Percentiles rank a stretch among this genome's conserved stretches.
These are phyloP conservation scores for Tupiocoris notatus DNA, from an alignment of 2,888 invertebrate genomes.

Conservation along the genomic window DNA sequence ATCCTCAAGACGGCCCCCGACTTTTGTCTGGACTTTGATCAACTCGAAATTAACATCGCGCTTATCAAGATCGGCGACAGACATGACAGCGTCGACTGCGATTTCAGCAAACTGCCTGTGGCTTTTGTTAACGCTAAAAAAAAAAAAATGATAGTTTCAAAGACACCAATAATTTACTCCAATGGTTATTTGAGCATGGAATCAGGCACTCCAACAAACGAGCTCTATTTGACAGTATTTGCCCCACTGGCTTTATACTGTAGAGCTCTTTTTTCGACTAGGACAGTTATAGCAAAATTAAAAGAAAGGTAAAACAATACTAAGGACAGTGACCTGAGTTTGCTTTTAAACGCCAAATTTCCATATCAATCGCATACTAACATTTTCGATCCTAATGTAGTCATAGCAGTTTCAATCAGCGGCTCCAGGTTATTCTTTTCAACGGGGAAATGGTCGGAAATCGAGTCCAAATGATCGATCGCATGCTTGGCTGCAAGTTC, in stretches of 20 bases:
- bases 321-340: background rate
- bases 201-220: too few species aligned
- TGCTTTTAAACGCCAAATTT: background rate
- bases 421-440: slow-evolving; percentile 80
- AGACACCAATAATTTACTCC: too few species aligned
- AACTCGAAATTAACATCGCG: slow-evolving; percentile 98
- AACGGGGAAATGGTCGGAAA: slow-evolving; percentile 87
- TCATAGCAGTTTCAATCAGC: slow-evolving; percentile 93
- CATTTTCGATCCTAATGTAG: slow-evolving; percentile 97
- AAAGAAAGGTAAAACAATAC: background rate
- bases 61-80: slow-evolving; percentile 91
- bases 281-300: too few species aligned
- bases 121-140: slow-evolving; percentile 82
- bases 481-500: slow-evolving; percentile 93
- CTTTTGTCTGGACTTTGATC: slow-evolving; percentile 97
- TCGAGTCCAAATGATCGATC: slow-evolving; percentile 77
- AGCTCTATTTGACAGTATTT: background rate
- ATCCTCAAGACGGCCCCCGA: slow-evolving; percentile 95
- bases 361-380: too few species aligned
- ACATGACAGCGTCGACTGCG: slow-evolving; percentile 93
- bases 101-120: slow-evolving; percentile 98
- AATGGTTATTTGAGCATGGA: background rate
- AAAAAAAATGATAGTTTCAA: too few species aligned
- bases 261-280: too few species aligned
- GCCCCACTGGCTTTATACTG: too few species aligned